Base-by-base conservation (phyloP, 2,888 invertebrate species). In the Nebria salina region DNA sequence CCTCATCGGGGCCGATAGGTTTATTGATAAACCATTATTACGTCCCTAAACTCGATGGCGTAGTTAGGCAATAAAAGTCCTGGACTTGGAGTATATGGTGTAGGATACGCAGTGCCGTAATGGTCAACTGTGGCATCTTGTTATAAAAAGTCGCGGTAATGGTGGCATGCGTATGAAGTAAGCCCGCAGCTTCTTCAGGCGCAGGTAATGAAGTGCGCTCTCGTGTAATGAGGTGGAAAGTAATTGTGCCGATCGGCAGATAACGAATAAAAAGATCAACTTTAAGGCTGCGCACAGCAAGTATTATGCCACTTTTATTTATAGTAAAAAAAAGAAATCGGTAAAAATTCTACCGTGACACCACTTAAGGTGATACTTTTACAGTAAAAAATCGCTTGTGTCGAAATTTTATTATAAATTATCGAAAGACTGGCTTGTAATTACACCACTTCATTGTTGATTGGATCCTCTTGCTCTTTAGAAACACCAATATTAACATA, bases 1-100 rank as follows among this genome's bases (percentile, higher is more conserved):
- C 72, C 43, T 78, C 74, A 75, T n/a, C 75, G 80, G 73, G 75
- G 73, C 66, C 70, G 75, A 80, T 80, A 80, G 75, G 75, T 80
- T 80, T 80, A 80, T 80, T 80, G 80, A 80, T 75, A 80, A 80
- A 80, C 75, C 80, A 80, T 80, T 80, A 80, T 80, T 68, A 75
- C 64, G 75, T 26, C 64, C 78, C 78, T 76, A 78, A 78, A 78
- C 70, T 66, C 15, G 42, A 3, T 8, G 66, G 26, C 54, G 54
- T 74, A 80, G 41, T 70, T 13, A 70, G 2, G 64, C 80, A 75
- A n/a, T 9, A 1, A n/a, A 41, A 73, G 25, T 41, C 13, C 2
- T 15, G 7, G 11, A 11, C 72, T 11, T 34, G 5, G 34, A n/a
- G 3, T 15, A 26, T 72, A 13, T 8, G 34, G 9, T 41, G 41